These are phyloP conservation scores for Strix uralensis DNA, from an alignment of 2,113 vertebrate species.

Conservation along the genomic window DNA sequence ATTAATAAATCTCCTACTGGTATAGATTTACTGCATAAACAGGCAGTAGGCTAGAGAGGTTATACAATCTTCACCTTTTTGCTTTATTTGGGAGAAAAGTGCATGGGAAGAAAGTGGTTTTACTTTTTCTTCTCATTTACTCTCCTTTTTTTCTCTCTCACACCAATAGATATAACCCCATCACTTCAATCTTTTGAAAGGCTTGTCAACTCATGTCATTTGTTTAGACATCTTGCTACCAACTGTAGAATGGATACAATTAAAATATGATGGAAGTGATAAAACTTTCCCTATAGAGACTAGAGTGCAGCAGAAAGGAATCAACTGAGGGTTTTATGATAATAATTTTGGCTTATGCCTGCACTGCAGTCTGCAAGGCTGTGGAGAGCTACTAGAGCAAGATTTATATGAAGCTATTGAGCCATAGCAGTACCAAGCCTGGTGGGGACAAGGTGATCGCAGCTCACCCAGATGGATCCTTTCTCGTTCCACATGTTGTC, in stretches of 20 bases:
- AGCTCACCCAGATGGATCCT: not conserved
- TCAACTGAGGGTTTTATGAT: not conserved
- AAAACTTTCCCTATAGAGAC: not conserved
- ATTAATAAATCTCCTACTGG: not conserved
- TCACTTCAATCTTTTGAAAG: not conserved
- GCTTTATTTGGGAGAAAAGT: not conserved
- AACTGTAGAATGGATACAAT: conserved; percentile 30
- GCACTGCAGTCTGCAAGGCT: not conserved
- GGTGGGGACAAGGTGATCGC: not conserved
- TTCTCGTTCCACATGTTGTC: not conserved
- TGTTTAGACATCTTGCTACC: conserved; percentile 34
- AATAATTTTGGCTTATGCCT: not conserved
- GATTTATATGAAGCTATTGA: not conserved
- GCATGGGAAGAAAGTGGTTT: not conserved
- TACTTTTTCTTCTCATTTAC: not conserved
- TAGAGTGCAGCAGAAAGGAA: not conserved
- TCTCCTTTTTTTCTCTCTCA: not conserved
- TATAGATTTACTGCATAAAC: conserved; percentile 7
- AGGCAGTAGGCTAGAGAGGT: not conserved
- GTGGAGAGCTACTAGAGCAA: not conserved
- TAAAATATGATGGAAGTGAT: conserved; percentile 16
- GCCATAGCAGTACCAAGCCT: not conserved
- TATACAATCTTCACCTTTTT: not conserved
- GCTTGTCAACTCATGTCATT: not conserved
- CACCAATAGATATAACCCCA: not conserved